Base-by-base conservation (phyloP, 2,888 invertebrate genomes). In the Actias luna region DNA sequence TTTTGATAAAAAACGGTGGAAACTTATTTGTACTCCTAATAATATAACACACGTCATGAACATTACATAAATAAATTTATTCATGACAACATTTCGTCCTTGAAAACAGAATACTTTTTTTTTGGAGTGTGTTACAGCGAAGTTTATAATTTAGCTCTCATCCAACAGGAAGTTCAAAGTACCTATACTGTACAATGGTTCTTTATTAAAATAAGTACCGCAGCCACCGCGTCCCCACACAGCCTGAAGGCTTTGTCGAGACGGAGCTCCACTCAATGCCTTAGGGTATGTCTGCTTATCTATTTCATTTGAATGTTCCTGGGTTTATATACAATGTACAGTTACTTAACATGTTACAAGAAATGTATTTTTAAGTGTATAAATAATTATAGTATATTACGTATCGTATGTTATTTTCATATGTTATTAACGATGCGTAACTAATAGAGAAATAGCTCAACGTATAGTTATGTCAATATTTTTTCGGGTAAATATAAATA, bases 221-320 rank as follows among this genome's bases (percentile, higher is more conserved):
- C 66, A 67, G 70, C 72, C 59, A 59, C 3, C 29, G 29, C 55
- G 27, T 42, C 39, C 39, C 42, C 72, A 52, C 39, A 67, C 63
- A 62, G 75, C 70, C 66, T 63, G 61, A 65, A 66, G 68, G 75
- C 64, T 67, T 68, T 66, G 72, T 68, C 73, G 65, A 70, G 76
- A 74, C 78, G 67, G 69, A 64, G 67, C 72, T 66, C 68, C 66
- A 69, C 29, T 29, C 69, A 64, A 59, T 61, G 72, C 82, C 74
- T 50, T 60, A 63, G 72, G 77, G 72, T 39, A 65, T 65, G 76
- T 78, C 76, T 77, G 66, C 73, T 67, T 67, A 69, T 73, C 70
- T 73, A 74, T 75, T 77, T 76, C 72, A 79, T 80, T 81, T 78
- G 73, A 76, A 77, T 74, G 55, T 55, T 29, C 29, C 55, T 16